phyloP scores from a whole-genome alignment of 2,113 vertebrate genomes.

The Carassius carassius region DNA sequence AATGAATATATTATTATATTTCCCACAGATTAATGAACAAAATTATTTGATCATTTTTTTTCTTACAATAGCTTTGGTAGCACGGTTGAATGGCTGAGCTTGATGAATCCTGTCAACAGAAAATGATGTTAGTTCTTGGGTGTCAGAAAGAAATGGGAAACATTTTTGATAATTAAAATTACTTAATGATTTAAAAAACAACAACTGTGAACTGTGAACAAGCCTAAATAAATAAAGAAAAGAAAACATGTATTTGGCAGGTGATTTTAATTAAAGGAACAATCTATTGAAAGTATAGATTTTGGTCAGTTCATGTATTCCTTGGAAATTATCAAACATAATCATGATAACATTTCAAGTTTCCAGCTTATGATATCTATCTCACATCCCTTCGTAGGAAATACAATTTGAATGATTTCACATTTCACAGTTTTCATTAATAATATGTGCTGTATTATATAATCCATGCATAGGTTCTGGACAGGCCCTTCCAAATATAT shows the following conservation, averaged over 20 bases:
- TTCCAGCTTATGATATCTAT: background rate
- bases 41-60: background rate
- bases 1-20: background rate
- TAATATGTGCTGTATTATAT: constrained; percentile 26
- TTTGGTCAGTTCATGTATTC: background rate
- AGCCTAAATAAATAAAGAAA: background rate
- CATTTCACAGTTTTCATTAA: constrained; percentile 1
- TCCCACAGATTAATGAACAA: background rate
- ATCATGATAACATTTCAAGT: background rate
- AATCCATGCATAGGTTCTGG: background rate
- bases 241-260: background rate
- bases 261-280: background rate
- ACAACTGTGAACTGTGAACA: background rate
- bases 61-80: background rate
- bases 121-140: background rate
- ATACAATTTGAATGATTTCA: background rate
- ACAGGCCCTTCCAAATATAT: background rate
- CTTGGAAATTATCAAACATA: background rate
- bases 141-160: background rate
- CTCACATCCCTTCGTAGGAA: background rate
- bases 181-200: background rate
- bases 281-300: background rate
- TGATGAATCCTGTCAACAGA: constrained; percentile 8
- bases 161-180: background rate
- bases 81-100: constrained; percentile 8